A percentile compares a stretch with the other conserved stretches of the same genome.
These are phyloP conservation scores for Esox niger DNA, from an alignment of 2,113 vertebrate species.

Conservation along the genomic window DNA sequence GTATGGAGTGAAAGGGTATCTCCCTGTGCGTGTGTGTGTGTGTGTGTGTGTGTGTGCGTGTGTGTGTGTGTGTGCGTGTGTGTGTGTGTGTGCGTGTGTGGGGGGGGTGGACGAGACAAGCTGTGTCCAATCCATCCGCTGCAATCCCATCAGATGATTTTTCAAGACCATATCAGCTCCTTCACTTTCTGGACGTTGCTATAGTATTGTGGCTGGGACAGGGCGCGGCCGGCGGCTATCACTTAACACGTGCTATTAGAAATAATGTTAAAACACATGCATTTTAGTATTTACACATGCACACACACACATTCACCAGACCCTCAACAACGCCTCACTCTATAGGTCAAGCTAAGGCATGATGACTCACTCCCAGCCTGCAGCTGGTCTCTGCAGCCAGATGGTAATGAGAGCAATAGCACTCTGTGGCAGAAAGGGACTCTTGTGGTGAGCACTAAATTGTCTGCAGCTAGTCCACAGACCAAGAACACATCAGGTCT, in stretches of 20 bases:
- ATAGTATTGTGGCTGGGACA: no score
- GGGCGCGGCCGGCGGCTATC: no score
- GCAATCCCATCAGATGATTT: not conserved
- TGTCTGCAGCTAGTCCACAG: conserved; percentile 44
- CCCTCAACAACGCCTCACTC: conserved; percentile 19
- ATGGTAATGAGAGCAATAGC: conserved; percentile 64
- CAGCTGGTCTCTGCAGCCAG: conserved; percentile 46
- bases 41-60: not conserved
- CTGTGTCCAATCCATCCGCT: not conserved
- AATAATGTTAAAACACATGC: no score
- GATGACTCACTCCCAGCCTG: conserved; percentile 30
- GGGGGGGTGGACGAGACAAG: no score
- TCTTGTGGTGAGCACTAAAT: conserved; percentile 50
- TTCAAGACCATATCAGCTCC: not conserved
- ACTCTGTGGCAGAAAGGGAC: conserved; percentile 46
- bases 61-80: conserved; percentile 8
- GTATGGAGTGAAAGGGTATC: not conserved
- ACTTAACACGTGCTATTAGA: no score
- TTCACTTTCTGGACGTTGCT: not conserved
- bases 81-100: not conserved
- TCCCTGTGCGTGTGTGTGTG: conserved; percentile 4
- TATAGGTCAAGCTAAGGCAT: conserved; percentile 14
- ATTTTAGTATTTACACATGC: no score
- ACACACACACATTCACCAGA: not conserved
- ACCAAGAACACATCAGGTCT: conserved; percentile 27